phyloP scores from a whole-genome alignment of 1,140 invertebrate species.

The Lepidurus packardi region DNA sequence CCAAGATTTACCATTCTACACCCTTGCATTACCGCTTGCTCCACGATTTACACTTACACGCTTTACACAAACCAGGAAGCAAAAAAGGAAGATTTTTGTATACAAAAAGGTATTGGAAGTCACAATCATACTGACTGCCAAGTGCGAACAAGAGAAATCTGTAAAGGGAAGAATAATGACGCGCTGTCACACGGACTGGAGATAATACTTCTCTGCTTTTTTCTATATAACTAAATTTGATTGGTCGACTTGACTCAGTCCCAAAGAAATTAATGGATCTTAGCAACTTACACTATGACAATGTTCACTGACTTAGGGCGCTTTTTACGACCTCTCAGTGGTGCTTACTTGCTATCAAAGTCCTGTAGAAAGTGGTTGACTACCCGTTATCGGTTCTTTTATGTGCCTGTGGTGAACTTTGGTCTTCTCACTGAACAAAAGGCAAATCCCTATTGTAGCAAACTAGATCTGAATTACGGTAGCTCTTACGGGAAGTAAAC shows the following conservation, averaged over 20 bases:
- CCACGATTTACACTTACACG: neutral
- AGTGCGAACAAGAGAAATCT: too few relatives aligned
- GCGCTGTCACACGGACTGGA: too few relatives aligned
- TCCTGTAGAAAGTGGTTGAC: neutral
- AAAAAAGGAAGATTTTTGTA: neutral
- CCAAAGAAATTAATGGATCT: constrained; percentile 8
- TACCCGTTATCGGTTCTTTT: neutral
- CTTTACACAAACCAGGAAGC: neutral
- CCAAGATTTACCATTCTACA: neutral
- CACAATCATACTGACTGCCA: too few relatives aligned
- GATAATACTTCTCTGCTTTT: too few relatives aligned
- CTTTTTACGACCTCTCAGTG: constrained; percentile 7
- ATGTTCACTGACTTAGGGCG: neutral
- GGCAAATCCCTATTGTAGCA: too few relatives aligned
- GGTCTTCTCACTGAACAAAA: neutral
- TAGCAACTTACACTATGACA: constrained; percentile 1
- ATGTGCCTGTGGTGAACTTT: neutral
- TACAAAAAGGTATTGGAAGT: too few relatives aligned
- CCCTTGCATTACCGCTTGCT: neutral
- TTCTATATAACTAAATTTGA: too few relatives aligned
- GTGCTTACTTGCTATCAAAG: constrained; percentile 5
- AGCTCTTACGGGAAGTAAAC: too few relatives aligned
- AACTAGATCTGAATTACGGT: too few relatives aligned
- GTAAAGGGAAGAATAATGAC: too few relatives aligned
- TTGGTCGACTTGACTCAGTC: too few relatives aligned